A percentile compares a stretch with the other conserved stretches of the same genome.
These are phyloP conservation scores for Scomber japonicus DNA, from an alignment of 2,113 vertebrate species.

Conservation along the genomic window DNA sequence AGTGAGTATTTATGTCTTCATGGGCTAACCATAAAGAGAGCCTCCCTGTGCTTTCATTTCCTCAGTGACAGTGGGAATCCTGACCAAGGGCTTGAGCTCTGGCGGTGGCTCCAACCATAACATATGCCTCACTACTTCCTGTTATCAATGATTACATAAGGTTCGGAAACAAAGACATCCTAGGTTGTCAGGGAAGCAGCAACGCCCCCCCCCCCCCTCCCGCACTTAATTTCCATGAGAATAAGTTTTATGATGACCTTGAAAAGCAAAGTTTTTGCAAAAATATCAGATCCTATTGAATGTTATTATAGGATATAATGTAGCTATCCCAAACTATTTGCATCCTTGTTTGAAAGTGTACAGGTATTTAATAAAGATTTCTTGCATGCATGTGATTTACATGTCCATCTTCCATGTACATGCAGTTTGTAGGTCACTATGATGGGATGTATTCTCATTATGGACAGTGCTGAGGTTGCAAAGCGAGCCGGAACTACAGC, in stretches of 20 bases:
- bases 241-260: slow-evolving; percentile 35
- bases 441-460: slow-evolving; percentile 53
- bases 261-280: background rate
- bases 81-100: slow-evolving; percentile 68
- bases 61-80: slow-evolving; percentile 79
- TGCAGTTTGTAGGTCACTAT: slow-evolving; percentile 55
- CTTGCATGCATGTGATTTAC: background rate
- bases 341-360: background rate
- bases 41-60: slow-evolving; percentile 78
- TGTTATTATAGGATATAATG: background rate
- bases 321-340: background rate
- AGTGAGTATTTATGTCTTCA: slow-evolving; percentile 73
- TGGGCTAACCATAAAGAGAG: slow-evolving; percentile 74
- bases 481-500: slow-evolving; percentile 54
- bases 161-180: slow-evolving; percentile 66
- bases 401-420: background rate
- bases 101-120: slow-evolving; percentile 70
- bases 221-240: slow-evolving; percentile 44
- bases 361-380: slow-evolving; percentile 1
- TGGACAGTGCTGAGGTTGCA: slow-evolving; percentile 50
- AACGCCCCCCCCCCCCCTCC: background rate
- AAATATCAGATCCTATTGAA: background rate
- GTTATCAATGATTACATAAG: slow-evolving; percentile 77
- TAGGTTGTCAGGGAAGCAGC: slow-evolving; percentile 43
- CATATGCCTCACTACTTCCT: slow-evolving; percentile 78